phyloP scores from a whole-genome alignment of 2,113 vertebrate genomes.

The Peucedramus taeniatus region DNA sequence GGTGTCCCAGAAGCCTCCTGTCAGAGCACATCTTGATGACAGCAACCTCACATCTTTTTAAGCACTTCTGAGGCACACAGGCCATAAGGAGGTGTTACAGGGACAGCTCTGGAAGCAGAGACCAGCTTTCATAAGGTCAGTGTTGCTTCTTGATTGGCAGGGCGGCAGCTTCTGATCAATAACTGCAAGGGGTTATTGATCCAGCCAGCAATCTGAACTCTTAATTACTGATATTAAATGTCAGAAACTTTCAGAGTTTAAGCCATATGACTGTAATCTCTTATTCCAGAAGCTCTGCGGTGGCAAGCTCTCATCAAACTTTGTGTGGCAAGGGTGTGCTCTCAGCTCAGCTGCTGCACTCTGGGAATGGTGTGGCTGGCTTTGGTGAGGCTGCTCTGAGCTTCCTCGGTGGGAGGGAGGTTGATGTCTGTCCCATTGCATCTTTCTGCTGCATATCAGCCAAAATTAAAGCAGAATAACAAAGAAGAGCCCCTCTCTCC shows the following conservation, averaged over 20 bases:
- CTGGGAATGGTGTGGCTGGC: background rate
- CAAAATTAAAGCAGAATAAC: background rate
- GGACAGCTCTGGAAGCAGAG: background rate
- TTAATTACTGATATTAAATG: constrained; percentile 72
- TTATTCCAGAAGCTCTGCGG: background rate
- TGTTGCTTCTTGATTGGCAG: constrained; percentile 20
- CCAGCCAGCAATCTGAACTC: constrained; percentile 46
- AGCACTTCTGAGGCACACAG: background rate
- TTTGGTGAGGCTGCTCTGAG: background rate
- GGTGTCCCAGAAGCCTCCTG: background rate
- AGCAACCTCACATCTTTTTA: background rate
- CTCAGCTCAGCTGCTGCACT: background rate
- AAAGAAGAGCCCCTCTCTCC: background rate
- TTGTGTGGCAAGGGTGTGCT: background rate
- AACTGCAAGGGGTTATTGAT: constrained; percentile 63
- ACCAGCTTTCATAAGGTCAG: constrained; percentile 11
- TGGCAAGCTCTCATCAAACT: background rate
- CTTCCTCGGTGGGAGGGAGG: background rate
- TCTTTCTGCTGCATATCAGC: background rate
- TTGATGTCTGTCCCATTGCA: background rate
- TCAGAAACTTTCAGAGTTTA: constrained; percentile 47
- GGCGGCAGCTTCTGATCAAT: constrained; percentile 44
- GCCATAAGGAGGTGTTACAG: background rate
- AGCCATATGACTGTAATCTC: constrained; percentile 7
- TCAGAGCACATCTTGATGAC: background rate